Base-by-base conservation (phyloP, 1,140 invertebrate genomes). In the Lepidostoma basale region DNA sequence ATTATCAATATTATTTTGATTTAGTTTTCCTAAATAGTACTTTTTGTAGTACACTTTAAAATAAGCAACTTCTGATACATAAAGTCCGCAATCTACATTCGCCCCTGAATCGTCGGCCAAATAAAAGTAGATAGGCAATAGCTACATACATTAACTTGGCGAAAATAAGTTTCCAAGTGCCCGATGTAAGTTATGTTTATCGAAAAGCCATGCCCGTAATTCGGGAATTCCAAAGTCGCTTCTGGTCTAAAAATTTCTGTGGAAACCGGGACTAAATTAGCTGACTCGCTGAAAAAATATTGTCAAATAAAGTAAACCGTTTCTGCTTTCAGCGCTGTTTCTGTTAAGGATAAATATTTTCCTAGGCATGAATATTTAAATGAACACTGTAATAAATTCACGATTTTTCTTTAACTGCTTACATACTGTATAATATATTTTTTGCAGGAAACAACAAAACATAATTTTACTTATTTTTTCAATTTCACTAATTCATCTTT, bases 181-280 rank as follows among this genome's bases (percentile, higher is more conserved):
- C 30, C 26, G 62, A 12, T 65, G 30, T 42, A 58, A 68, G 62
- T 72, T 72, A 68, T 66, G 66, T 72, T 72, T 68, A 72, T 72
- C 68, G 70, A 70, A 70, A 70, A 70, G 69, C 45, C 36, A 70
- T 70, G 64, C 67, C 64, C 66, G 69, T 67, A 58, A 66, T 60
- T 66, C 56, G 68, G 39, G 62, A 39, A 44, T 58, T 42, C 54
- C 36, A 3, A 26, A 40, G 68, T 65, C 47, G 52, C 68, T 58
- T 56, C 62, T 69, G 47, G 60, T 62, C 40, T 42, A 18, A 54
- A 30, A 47, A 47, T 47, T n/a, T 30, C 49, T 28, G 49, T 30
- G 49, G 44, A 47, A 54, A 54, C 18, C 20, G 36, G 68, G 52
- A 25, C 56, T 22, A 62, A 65, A 66, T 62, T 62, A 65, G 60